phyloP scores from a whole-genome alignment of 2,797 vertebrate species.

The Halcyon leucocephala region DNA sequence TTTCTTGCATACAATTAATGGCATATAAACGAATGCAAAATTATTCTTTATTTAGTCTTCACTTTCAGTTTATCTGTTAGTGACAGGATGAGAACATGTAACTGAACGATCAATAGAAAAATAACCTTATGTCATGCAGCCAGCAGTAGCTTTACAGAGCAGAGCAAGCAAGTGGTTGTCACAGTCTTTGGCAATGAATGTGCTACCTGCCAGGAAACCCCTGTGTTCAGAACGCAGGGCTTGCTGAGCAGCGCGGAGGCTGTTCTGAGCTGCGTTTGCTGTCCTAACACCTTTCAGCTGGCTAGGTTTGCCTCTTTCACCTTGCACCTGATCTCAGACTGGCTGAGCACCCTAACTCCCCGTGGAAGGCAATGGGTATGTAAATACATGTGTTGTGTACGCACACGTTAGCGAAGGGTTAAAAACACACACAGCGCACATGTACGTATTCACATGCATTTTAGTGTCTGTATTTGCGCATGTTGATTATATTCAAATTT shows the following conservation, averaged over 20 bases:
- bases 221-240: neutral
- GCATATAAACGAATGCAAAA: neutral
- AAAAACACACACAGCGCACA: neutral
- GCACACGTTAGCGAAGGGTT: neutral
- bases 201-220: neutral
- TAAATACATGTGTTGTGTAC: neutral
- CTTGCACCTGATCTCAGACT: neutral
- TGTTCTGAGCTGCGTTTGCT: neutral
- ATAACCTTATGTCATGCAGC: neutral
- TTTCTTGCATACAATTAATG: neutral
- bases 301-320: neutral
- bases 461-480: slow-evolving; percentile 14
- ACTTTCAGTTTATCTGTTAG: neutral
- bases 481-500: neutral
- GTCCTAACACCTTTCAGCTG: accelerated
- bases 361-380: neutral
- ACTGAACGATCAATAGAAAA: neutral
- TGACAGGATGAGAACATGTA: neutral
- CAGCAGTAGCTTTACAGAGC: neutral
- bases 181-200: neutral
- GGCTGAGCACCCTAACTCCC: neutral
- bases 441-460: neutral
- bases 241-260: neutral
- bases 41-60: neutral
- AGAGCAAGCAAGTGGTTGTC: neutral